Percentiles rank a stretch among this genome's conserved stretches.
Conservation (phyloP, 2,797 vertebrate species). For the Bothrops alternatus region DNA sequence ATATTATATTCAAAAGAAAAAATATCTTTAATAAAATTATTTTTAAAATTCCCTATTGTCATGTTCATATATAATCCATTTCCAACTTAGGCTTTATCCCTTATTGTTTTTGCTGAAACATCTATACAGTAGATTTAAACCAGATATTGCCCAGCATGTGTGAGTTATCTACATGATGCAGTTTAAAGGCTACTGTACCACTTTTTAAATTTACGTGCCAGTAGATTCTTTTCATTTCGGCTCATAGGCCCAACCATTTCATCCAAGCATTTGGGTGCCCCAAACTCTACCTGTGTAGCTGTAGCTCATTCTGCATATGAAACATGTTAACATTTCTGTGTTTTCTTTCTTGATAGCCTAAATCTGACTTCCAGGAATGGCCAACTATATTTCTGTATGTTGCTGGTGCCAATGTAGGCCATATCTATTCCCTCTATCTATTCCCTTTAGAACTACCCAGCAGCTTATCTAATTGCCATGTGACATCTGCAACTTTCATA, state of each 20-base stretch:
- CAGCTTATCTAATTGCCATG: background rate
- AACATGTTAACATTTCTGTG: background rate
- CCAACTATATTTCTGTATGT: background rate
- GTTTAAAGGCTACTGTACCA: background rate
- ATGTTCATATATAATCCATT: too few relatives aligned
- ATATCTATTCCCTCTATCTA: background rate
- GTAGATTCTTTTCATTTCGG: background rate
- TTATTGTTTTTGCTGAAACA: too few relatives aligned
- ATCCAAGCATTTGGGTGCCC: background rate
- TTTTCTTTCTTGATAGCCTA: background rate
- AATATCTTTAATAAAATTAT: background rate
- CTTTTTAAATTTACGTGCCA: background rate
- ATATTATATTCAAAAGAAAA: background rate
- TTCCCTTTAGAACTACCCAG: background rate
- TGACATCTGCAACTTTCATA: background rate
- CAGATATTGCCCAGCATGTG: background rate
- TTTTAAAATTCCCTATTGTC: background rate
- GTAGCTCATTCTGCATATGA: background rate
- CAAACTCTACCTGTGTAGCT: background rate
- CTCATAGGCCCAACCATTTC: background rate
- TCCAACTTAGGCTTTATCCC: too few relatives aligned
- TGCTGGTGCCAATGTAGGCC: background rate
- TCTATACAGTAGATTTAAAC: too few relatives aligned
- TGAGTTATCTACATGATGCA: background rate
- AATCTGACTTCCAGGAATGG: background rate